Percentiles rank a stretch among this genome's conserved stretches.
phyloP scores from a whole-genome alignment of 1,140 invertebrate species.

The Ganaspis sp. region DNA sequence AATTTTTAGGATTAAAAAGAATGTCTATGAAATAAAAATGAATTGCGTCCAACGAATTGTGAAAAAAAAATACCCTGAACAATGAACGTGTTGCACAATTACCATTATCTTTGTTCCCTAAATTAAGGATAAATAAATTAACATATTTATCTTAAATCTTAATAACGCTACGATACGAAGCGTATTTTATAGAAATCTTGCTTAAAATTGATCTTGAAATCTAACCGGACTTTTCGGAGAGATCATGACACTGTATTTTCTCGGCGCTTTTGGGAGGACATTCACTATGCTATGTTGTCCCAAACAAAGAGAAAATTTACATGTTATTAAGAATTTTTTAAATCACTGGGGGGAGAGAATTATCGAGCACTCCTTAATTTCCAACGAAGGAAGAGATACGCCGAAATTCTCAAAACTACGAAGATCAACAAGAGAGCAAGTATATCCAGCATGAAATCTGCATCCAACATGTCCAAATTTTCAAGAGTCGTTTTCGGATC shows the following conservation, averaged over 20 bases:
- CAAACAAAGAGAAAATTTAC: not conserved
- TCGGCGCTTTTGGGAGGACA: not conserved
- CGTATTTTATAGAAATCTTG: not conserved
- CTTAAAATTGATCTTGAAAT: constrained; percentile 23
- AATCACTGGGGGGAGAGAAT: constrained; percentile 44
- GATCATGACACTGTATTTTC: not conserved
- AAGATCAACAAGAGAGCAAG: constrained; percentile 92
- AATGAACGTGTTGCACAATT: constrained; percentile 45
- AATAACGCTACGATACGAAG: constrained; percentile 31
- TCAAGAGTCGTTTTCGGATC: constrained; percentile 92
- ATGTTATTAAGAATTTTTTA: constrained; percentile 22
- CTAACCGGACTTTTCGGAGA: not conserved
- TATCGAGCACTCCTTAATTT: constrained; percentile 87
- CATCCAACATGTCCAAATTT: constrained; percentile 89
- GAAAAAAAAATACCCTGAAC: constrained; percentile 52
- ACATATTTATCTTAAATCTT: constrained; percentile 14
- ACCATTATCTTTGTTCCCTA: constrained; percentile 24
- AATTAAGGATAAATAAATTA: constrained; percentile 19
- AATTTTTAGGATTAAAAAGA: too few species aligned
- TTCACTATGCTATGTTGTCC: too few species aligned
- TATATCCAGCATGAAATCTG: constrained; percentile 86
- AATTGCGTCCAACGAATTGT: not conserved
- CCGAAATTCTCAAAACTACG: constrained; percentile 88
- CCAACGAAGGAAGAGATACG: constrained; percentile 95
- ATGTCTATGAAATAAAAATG: not conserved